Evolutionary conservation across 2,888 invertebrate genomes (phyloP).

Genomic region (Synanthedon formicaeformis): DNA sequence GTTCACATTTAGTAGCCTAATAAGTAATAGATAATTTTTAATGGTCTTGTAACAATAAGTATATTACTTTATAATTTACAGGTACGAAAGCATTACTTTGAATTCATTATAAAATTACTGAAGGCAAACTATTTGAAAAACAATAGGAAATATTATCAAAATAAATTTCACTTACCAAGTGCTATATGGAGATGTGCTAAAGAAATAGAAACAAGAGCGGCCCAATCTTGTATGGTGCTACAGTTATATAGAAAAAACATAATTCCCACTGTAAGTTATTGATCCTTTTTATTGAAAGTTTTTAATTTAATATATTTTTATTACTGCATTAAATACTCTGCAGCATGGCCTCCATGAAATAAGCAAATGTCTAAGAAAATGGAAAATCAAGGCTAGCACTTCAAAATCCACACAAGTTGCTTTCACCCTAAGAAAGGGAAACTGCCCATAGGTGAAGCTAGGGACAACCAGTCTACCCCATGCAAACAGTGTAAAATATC

Average conservation of each 20-base stretch:
- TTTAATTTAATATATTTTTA: no score
- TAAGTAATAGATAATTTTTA: no score
- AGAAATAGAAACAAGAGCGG: constrained; percentile 51
- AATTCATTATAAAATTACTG: constrained; percentile 48
- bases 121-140: constrained; percentile 52
- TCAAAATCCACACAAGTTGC: no score
- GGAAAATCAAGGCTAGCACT: no score
- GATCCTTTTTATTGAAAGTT: not conserved
- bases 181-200: constrained; percentile 63
- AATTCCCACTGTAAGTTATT: constrained; percentile 31
- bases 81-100: constrained; percentile 64
- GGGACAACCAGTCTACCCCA: no score
- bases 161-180: constrained; percentile 55
- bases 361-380: no score
- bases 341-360: no score
- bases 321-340: no score
- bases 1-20: no score
- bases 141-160: constrained; percentile 38
- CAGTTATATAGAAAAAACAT: constrained; percentile 55
- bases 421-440: no score
- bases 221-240: constrained; percentile 53
- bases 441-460: no score
- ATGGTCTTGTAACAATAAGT: not conserved
- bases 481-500: no score
- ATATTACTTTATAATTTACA: constrained; percentile 16